Base-by-base conservation (phyloP, 2,113 vertebrate genomes). In the Engystomops pustulosus region DNA sequence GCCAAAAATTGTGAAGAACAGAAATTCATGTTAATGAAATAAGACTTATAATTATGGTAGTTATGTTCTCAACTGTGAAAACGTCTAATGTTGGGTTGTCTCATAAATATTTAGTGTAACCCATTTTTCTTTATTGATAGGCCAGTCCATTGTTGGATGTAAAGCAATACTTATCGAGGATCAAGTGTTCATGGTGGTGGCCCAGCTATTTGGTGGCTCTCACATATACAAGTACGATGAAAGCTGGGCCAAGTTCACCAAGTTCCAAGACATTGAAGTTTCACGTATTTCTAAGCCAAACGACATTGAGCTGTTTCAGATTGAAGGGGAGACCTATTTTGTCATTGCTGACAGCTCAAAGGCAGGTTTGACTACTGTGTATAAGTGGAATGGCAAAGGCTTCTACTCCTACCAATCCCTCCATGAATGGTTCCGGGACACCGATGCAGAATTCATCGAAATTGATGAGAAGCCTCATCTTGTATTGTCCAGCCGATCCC, bases 281-380 rank as follows among this genome's bases (percentile, higher is more conserved):
- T 97, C 97, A 79, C 96, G 96, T 82, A 97, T 99, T 87, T 99
- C 97, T 89, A 99, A 99, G 90, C 98, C 98, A 69, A 99, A 99
- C 1, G 97, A 99, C 88, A 97, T 98, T 1, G 98, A 99, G 76
- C 91, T 95, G 2, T 99, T 99, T 84, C 95, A 97, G 90, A 98
- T 99, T 20, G 96, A 96, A 9, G 90, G 92, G 0, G 97, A 99
- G 74, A 96, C 93, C 55, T 99, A 96, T 91, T 99, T 99, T 86
- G 93, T 99, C 85, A 98, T 99, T 8, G 98, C 96, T 0, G 98
- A 99, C 89, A 99, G 98, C 90, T 99, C 98, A 0, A 99, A 99
- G 89, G 98, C 98, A 0, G 98, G 98, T 14, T 92, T 99, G 87
- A 98, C 98, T 0, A 99, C 98, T 0, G 95, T 99, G 20, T 99